Evolutionary conservation across 1,140 invertebrate species (phyloP).

Genomic region (Drosophila serrata): DNA sequence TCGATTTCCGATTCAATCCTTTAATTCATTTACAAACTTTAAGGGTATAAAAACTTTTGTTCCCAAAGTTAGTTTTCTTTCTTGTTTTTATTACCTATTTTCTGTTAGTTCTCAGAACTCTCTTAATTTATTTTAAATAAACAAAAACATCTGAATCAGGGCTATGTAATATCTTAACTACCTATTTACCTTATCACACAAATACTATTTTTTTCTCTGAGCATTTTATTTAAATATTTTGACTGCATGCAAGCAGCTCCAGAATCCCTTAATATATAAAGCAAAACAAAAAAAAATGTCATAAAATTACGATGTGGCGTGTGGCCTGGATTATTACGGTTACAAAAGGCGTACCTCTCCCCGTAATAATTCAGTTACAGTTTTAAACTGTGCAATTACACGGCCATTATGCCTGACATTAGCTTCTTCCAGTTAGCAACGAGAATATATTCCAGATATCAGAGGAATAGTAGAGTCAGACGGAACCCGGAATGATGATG

Average conservation of each 20-base stretch:
- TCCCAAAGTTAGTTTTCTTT: no score
- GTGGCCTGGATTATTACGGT: constrained; percentile 47
- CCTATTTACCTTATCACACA: background rate
- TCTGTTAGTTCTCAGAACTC: background rate
- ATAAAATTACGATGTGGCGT: constrained; percentile 69
- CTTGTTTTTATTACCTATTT: background rate
- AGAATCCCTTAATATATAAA: constrained; percentile 16
- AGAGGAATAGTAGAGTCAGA: background rate
- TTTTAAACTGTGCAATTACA: constrained; percentile 50
- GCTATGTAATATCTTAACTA: constrained; percentile 3
- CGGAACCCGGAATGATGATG: constrained; percentile 12
- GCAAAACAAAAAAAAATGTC: constrained; percentile 46
- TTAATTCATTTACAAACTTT: no score
- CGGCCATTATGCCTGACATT: constrained; percentile 63
- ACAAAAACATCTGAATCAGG: background rate
- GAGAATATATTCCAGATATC: constrained; percentile 12
- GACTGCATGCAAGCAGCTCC: constrained; percentile 9
- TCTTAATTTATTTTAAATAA: constrained; percentile 6
- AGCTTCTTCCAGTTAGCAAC: constrained; percentile 42
- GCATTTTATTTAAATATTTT: constrained; percentile 33
- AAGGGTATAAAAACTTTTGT: no score
- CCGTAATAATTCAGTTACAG: constrained; percentile 42
- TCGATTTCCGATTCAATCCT: no score
- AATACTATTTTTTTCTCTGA: background rate
- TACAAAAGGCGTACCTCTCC: constrained; percentile 31